Percentiles rank a stretch among this genome's conserved stretches.
Evolutionary conservation across 1,140 invertebrate species (phyloP).

Genomic region (Coelopa frigida): DNA sequence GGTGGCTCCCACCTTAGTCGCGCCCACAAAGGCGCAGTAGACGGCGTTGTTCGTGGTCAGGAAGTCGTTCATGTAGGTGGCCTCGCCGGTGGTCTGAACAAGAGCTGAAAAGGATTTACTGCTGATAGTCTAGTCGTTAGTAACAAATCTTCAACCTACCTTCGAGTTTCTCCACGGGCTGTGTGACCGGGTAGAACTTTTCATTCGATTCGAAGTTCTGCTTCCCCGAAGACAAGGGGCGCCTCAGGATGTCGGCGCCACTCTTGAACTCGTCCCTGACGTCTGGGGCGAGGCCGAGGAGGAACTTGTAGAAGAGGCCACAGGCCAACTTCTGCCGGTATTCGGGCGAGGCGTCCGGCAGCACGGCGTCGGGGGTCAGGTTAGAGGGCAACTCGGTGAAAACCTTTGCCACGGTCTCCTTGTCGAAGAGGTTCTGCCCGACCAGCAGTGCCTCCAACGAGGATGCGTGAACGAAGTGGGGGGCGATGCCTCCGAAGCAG

Average conservation of each 20-base stretch:
- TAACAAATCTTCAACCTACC: slow-evolving; percentile 31
- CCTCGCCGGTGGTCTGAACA: slow-evolving; percentile 58
- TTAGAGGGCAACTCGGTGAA: slow-evolving; percentile 52
- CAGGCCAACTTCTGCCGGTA: slow-evolving; percentile 57
- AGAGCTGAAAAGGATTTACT: too few species aligned
- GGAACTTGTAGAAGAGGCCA: slow-evolving; percentile 65
- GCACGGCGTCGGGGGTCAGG: slow-evolving; percentile 52
- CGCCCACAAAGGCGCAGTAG: slow-evolving; percentile 54
- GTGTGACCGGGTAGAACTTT: slow-evolving; percentile 68
- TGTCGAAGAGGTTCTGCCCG: slow-evolving; percentile 49
- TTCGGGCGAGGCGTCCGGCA: slow-evolving; percentile 55
- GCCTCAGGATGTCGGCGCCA: slow-evolving; percentile 53
- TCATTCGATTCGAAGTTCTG: slow-evolving; percentile 67
- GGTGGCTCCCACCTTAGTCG: slow-evolving; percentile 47
- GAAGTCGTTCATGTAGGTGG: slow-evolving; percentile 55
- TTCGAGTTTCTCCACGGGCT: slow-evolving; percentile 72
- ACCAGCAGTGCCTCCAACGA: slow-evolving; percentile 57
- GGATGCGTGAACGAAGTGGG: slow-evolving; percentile 60
- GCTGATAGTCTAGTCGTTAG: not conserved
- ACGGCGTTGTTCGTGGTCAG: slow-evolving; percentile 49
- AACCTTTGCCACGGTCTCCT: slow-evolving; percentile 48
- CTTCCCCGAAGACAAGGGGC: slow-evolving; percentile 60
- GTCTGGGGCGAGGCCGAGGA: slow-evolving; percentile 46
- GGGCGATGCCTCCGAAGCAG: slow-evolving; percentile 62
- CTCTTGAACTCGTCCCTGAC: slow-evolving; percentile 43